Evolutionary conservation across 2,797 vertebrate genomes (phyloP), one percentile per base, ranked within the genome.

Genomic region (Acridotheres tristis): DNA sequence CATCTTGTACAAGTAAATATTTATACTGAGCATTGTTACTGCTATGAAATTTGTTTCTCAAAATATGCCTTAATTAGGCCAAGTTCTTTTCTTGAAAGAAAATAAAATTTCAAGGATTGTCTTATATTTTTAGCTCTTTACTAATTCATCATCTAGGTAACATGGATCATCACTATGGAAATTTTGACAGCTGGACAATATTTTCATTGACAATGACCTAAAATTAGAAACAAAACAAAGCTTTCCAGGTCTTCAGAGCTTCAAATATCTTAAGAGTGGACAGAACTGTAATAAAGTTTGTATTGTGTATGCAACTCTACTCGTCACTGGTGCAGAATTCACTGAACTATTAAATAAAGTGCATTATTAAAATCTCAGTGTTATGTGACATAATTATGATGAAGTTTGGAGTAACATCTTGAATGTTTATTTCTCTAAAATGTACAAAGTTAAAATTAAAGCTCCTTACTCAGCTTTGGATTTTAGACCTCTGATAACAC

Each of bases 361-460:
- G 5, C 22, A 26, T 93, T 96, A 93, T 82, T 93, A 95, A 96
- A 94, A 88, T 65, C 67, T 76, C 62, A 62, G 4, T 55, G 84
- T 71, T 81, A 91, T 51, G 61, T 65, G 92, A 90, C 86, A 88
- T 73, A 90, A 89, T 90, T 72, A 92, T 68, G 76, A 89, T 88
- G 81, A 88, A 91, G 17, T 88, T 50, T 73, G 71, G 50, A 53
- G 12, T 36, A 68, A 22, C 54, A 57, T 36, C 38, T 47, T 76
- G 80, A 90, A 73, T 71, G 86, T 66, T 55, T 84, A 86, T 95
- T 89, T 54, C 59, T 71, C 21, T 30, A 88, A 94, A 85, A 86
- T 63, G 32, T 61, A 38, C 30, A 63, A 74, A 83, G 55, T 82
- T 85, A n/a, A 86, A 94, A 94, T 94, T 95, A 93, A 90, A 92